Evolutionary conservation across 64 coral and sea anemone species (phyloP).

Genomic region (Catalaphyllia jardinei): DNA sequence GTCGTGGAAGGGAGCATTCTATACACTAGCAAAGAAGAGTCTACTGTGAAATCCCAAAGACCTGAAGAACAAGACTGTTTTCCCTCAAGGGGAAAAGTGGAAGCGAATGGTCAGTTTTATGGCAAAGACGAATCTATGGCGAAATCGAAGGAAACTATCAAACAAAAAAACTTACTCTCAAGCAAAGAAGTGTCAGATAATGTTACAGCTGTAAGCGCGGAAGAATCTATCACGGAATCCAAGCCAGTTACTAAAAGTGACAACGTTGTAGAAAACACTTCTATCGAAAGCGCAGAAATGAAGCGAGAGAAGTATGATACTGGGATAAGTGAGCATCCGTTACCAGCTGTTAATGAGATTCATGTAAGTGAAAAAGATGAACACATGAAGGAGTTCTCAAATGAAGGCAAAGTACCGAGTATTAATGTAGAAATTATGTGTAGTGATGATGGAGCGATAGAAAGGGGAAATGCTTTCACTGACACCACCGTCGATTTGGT

Average conservation of each 20-base stretch:
- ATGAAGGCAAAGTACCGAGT: not conserved
- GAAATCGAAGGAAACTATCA: not conserved
- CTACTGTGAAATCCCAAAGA: not conserved
- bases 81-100: not conserved
- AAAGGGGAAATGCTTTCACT: not conserved
- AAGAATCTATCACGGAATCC: not conserved
- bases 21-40: not conserved
- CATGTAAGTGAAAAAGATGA: not conserved
- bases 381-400: not conserved
- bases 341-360: not conserved
- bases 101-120: not conserved
- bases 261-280: not conserved
- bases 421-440: slow-evolving; percentile 3
- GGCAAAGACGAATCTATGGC: not conserved
- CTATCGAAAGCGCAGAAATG: not conserved
- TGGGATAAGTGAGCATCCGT: not conserved
- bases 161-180: not conserved
- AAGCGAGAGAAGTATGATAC: not conserved
- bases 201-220: not conserved
- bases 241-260: not conserved
- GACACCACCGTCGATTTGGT: not conserved
- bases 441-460: not conserved
- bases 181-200: not conserved
- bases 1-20: not conserved
- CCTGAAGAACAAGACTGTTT: not conserved